Evolutionary conservation across 2,888 invertebrate genomes (phyloP).

Genomic region (Iphiclides podalirius): DNA sequence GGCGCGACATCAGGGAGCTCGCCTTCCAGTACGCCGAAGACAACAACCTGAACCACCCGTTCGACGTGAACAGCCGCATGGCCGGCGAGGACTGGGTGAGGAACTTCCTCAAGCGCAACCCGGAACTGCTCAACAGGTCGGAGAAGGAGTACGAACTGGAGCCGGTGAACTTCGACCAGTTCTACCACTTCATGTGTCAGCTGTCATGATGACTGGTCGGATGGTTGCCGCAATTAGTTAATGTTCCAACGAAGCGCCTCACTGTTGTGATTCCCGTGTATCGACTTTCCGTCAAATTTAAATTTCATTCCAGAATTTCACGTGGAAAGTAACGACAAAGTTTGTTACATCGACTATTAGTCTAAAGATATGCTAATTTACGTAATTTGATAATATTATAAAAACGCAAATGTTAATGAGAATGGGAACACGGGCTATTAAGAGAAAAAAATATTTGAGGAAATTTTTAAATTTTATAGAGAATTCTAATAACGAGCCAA

Average conservation of each 20-base stretch:
- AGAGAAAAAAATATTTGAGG: slow-evolving; percentile 8
- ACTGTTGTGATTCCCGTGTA: slow-evolving; percentile 13
- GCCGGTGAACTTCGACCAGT: slow-evolving; percentile 74
- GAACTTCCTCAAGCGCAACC: slow-evolving; percentile 72
- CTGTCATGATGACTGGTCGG: slow-evolving; percentile 60
- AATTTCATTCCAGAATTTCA: slow-evolving; percentile 6
- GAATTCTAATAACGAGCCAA: slow-evolving; percentile 32
- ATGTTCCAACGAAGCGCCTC: slow-evolving; percentile 23
- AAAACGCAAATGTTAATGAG: neutral
- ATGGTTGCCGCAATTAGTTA: slow-evolving; percentile 33
- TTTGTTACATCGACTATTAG: no score
- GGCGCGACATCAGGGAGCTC: slow-evolving; percentile 69
- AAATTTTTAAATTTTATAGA: slow-evolving; percentile 16
- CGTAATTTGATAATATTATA: no score
- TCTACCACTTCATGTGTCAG: slow-evolving; percentile 76
- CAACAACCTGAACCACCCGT: slow-evolving; percentile 66
- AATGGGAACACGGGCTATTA: slow-evolving; percentile 5
- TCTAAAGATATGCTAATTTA: no score
- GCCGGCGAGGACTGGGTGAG: slow-evolving; percentile 76
- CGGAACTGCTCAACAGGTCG: slow-evolving; percentile 61
- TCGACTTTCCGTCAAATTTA: slow-evolving; percentile 10
- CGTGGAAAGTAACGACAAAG: neutral
- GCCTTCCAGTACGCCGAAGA: slow-evolving; percentile 75
- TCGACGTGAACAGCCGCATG: slow-evolving; percentile 70
- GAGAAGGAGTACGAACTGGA: slow-evolving; percentile 62